phyloP scores from a whole-genome alignment of 2,888 invertebrate genomes.

The Epiblema foenella region DNA sequence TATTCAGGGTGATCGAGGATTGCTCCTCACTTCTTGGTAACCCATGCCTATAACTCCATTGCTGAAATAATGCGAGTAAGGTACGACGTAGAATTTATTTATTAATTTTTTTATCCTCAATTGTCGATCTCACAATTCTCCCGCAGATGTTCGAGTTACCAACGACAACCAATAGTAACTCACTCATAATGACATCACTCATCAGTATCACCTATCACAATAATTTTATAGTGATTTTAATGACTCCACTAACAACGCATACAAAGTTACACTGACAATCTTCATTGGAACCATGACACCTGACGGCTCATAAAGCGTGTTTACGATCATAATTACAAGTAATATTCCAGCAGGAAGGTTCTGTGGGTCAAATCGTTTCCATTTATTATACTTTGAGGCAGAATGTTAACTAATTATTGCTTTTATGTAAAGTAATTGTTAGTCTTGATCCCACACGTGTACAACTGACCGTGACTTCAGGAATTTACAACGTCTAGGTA shows the following conservation, averaged over 20 bases:
- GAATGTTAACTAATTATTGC: conserved; percentile 12
- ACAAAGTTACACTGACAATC: conserved; percentile 33
- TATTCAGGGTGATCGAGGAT: no score
- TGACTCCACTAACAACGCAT: conserved; percentile 30
- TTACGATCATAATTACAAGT: conserved; percentile 39
- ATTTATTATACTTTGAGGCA: conserved; percentile 17
- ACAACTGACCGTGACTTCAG: neutral
- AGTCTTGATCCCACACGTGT: conserved; percentile 1
- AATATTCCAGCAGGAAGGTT: conserved; percentile 37
- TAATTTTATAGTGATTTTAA: conserved; percentile 63
- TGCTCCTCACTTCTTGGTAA: no score
- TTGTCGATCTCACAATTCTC: neutral
- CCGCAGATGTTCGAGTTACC: neutral
- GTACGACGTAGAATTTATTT: no score
- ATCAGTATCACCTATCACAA: conserved; percentile 52
- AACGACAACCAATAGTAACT: conserved; percentile 29
- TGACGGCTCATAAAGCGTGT: conserved; percentile 25
- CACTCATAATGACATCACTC: conserved; percentile 52
- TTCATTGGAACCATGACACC: conserved; percentile 28
- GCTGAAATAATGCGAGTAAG: no score
- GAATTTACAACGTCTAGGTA: neutral
- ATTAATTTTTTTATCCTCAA: no score
- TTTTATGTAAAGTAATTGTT: conserved; percentile 14
- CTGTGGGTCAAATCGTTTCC: conserved; percentile 37
- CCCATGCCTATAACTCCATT: no score